Evolutionary conservation across 2,888 invertebrate species (phyloP).

Genomic region (Leptothorax acervorum): DNA sequence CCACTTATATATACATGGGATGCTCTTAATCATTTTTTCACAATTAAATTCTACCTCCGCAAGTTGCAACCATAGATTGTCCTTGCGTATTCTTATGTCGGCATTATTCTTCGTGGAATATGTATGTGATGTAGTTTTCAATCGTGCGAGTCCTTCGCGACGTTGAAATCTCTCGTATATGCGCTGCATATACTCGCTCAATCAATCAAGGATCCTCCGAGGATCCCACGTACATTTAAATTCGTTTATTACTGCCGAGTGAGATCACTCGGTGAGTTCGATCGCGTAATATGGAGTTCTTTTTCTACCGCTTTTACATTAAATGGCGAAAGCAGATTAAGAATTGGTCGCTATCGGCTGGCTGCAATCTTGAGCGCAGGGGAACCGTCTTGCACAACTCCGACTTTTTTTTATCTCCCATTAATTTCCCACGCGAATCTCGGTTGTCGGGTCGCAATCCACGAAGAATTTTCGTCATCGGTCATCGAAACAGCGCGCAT

Average conservation of each 20-base stretch:
- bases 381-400: constrained; percentile 32
- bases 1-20: not conserved
- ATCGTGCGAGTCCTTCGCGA: constrained; percentile 36
- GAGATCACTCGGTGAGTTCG: not conserved
- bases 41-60: not conserved
- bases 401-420: constrained; percentile 16
- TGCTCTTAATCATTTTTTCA: not conserved
- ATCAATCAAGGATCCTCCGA: constrained; percentile 53
- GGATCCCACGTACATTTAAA: constrained; percentile 16
- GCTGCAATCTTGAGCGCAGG: constrained; percentile 17
- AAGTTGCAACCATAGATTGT: constrained; percentile 7
- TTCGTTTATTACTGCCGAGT: not conserved
- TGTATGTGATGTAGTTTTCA: constrained; percentile 56
- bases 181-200: constrained; percentile 24
- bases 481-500: not conserved
- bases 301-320: constrained; percentile 26
- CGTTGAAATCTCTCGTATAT: constrained; percentile 56
- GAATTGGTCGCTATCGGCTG: constrained; percentile 27
- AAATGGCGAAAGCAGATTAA: constrained; percentile 47
- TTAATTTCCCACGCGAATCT: constrained; percentile 44
- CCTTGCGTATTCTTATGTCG: not conserved
- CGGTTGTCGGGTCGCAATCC: constrained; percentile 1
- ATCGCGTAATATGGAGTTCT: not conserved
- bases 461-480: constrained; percentile 35
- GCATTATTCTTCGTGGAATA: constrained; percentile 50